These are phyloP conservation scores for Luscinia luscinia DNA, from an alignment of 2,797 vertebrate species.

Conservation along the genomic window DNA sequence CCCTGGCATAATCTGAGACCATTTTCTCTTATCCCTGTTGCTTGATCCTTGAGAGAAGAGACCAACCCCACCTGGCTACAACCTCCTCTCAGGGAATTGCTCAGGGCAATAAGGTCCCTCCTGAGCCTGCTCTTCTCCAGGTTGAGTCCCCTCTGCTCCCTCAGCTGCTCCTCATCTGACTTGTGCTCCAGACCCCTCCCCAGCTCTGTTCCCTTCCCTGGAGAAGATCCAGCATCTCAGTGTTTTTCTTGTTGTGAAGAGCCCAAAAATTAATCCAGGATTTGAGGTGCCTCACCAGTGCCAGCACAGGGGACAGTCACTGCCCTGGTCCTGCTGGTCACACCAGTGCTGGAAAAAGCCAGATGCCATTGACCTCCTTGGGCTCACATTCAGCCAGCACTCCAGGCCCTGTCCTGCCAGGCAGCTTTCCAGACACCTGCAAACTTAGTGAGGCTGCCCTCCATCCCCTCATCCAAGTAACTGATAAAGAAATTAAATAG, in stretches of 20 bases:
- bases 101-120: not conserved
- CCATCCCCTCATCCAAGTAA: not conserved
- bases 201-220: not conserved
- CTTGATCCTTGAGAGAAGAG: not conserved
- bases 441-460: not conserved
- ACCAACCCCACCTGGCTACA: not conserved
- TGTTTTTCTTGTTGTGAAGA: accelerated
- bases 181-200: not conserved
- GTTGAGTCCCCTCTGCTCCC: not conserved
- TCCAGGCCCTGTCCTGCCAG: not conserved
- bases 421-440: not conserved
- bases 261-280: not conserved
- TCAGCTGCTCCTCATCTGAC: not conserved
- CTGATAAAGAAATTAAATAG: not conserved
- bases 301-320: not conserved
- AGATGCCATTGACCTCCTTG: not conserved
- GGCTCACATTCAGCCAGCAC: accelerated
- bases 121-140: not conserved
- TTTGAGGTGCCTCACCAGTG: not conserved
- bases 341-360: not conserved
- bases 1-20: not conserved
- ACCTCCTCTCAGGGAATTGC: not conserved
- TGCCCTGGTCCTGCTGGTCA: not conserved
- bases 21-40: not conserved
- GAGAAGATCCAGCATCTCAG: not conserved